Base-by-base conservation (phyloP, 2,888 invertebrate genomes). In the Acleris cristana region DNA sequence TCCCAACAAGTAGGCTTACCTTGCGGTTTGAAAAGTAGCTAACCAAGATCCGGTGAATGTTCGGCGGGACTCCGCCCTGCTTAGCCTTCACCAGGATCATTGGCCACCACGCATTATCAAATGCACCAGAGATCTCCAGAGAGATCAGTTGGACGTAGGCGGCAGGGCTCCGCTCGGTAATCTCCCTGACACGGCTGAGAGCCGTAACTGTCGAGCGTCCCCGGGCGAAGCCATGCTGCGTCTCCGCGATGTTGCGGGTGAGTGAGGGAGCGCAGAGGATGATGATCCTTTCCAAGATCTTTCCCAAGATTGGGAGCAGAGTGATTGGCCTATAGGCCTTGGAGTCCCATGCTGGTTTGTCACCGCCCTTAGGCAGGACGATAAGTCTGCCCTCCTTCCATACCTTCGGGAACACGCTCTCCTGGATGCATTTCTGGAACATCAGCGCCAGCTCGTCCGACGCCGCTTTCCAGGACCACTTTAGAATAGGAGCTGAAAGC, bases 71-170 rank as follows among this genome's bases (percentile, higher is more conserved):
- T 0, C 77, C 74, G 0, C 70, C 55, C 2, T 54, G 51, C 66
- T 76, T 77, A 3, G 70, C 76, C 69, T 75, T 77, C 0, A 71
- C 51, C 21, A 82, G 30, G 16, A 82, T 71, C 76, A 79, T 78
- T 6, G 79, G 79, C 81, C 82, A 81, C 78, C 79, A 79, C 1
- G 80, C 76, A 56, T 79, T 79, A 48, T 82, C 74, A 19, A 77
- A 78, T 2, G 79, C 79, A 0, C 77, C 79, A 0, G 75, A 71
- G 6, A 79, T 79, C 71, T 82, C 79, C 12, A 79, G 19, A 12
- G 78, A 72, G 0, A 79, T 66, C 0, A 69, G 71, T 51, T 12
- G 12, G 3, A 45, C 45, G 3, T 45, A 45, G 5, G 14, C 14
- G 1, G 14, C 45, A 1, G 14, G 14, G 5, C 16, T 16, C 1